phyloP scores from a whole-genome alignment of 2,888 invertebrate genomes.

The Plagodis pulveraria region DNA sequence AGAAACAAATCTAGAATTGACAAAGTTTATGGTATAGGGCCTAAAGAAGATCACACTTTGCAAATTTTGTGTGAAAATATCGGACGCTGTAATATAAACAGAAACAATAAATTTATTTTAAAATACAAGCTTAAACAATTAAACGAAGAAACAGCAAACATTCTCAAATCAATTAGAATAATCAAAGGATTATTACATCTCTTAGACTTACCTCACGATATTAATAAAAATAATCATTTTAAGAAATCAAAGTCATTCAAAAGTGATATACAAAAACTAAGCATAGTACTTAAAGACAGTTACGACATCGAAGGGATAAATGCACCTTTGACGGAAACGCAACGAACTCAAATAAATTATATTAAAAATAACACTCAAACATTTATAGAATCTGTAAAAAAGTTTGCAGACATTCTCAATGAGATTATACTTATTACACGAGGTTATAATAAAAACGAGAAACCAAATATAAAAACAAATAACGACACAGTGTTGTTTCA shows the following conservation, averaged over 20 bases:
- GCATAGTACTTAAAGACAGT: slow-evolving; percentile 51
- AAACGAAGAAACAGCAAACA: slow-evolving; percentile 54
- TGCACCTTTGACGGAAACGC: slow-evolving; percentile 46
- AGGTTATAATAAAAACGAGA: neutral
- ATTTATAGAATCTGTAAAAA: slow-evolving; percentile 62
- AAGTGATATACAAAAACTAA: slow-evolving; percentile 55
- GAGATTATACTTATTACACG: slow-evolving; percentile 49
- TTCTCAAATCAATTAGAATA: slow-evolving; percentile 58
- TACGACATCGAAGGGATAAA: slow-evolving; percentile 30
- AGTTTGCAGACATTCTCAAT: slow-evolving; percentile 59
- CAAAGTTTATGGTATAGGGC: slow-evolving; percentile 29
- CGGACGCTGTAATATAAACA: slow-evolving; percentile 51
- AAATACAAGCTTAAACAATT: slow-evolving; percentile 56
- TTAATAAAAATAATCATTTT: slow-evolving; percentile 16
- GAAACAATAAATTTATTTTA: slow-evolving; percentile 46
- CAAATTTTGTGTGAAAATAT: slow-evolving; percentile 58
- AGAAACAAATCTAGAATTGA: slow-evolving; percentile 33
- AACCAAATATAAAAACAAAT: slow-evolving; percentile 37
- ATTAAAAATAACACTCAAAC: slow-evolving; percentile 59
- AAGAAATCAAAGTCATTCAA: slow-evolving; percentile 14
- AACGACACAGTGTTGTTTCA: slow-evolving; percentile 18
- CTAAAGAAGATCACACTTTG: slow-evolving; percentile 50
- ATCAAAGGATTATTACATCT: slow-evolving; percentile 62
- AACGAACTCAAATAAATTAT: slow-evolving; percentile 55
- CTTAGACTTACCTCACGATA: slow-evolving; percentile 41